phyloP scores from a whole-genome alignment of 2,888 invertebrate species.

The Sminthurinus aureus region DNA sequence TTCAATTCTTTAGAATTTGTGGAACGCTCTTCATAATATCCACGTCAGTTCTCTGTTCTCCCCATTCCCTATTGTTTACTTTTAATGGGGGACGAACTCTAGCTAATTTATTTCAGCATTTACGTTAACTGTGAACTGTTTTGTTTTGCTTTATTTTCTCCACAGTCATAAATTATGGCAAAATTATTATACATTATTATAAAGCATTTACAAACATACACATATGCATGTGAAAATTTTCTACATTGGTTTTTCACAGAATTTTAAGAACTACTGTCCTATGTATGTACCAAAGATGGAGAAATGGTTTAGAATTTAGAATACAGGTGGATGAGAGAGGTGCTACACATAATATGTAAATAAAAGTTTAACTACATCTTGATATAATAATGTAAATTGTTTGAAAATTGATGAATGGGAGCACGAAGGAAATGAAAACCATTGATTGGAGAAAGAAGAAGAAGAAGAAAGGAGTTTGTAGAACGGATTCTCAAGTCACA shows the following conservation, averaged over 20 bases:
- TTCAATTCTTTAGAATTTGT: not conserved
- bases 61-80: constrained; percentile 27
- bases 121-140: too few species aligned
- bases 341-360: not conserved
- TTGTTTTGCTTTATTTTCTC: constrained; percentile 35
- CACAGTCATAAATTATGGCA: constrained; percentile 35
- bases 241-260: too few species aligned
- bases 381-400: constrained; percentile 16
- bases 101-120: constrained; percentile 36
- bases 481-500: not conserved
- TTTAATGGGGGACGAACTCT: constrained; percentile 25
- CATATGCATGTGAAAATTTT: too few species aligned
- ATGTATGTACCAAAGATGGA: too few species aligned
- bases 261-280: too few species aligned
- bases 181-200: not conserved
- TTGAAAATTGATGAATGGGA: constrained; percentile 22
- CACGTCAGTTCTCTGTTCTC: not conserved
- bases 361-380: not conserved
- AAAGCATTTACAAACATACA: not conserved
- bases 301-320: too few species aligned
- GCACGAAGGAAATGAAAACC: constrained; percentile 28
- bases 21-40: not conserved
- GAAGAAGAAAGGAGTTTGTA: not conserved
- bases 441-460: constrained; percentile 1
- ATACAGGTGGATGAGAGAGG: not conserved